Evolutionary conservation across 1,140 invertebrate species (phyloP), one percentile per base, ranked within the genome.

Genomic region (Hylaeus volcanicus): DNA sequence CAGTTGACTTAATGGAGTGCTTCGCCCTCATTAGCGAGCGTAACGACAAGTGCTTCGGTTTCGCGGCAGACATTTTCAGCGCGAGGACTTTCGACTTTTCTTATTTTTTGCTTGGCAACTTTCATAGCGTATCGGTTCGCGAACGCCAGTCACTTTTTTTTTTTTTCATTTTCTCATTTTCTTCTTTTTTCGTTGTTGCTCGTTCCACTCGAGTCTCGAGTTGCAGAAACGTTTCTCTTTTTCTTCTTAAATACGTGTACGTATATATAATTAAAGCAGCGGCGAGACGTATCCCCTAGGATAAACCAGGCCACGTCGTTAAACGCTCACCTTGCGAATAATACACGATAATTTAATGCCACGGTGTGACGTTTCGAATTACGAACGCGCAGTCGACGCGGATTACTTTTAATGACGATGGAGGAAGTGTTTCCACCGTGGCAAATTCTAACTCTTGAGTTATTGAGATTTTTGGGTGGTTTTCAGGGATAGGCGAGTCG

Each of bases 1-100:
- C 80, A 86, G 84, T 88, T 86, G 82, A 88, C 70, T 88, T 88
- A 88, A 88, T 88, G 86, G 79, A 88, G 86, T 88, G 84, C 78
- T 86, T 82, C 87, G 81, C 86, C 73, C 81, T 88, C 87, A 88
- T 88, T 88, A 88, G 84, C 81, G 70, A 64, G 26, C 77, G 72
- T 78, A 88, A 87, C 78, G 86, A 85, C 83, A 86, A 88, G 83
- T 83, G 82, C 80, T 61, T 63, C 45, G 83, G 61, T 74, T 73
- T 51, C 58, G 80, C 51, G 68, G 76, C 64, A 88, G 85, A 76
- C 69, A 81, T 81, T 85, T 88, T 64, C 71, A 75, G 48, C 51
- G 69, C 53, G 70, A 81, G 75, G 70, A 73, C 86, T 64, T 79
- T 39, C 73, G 61, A 79, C 77, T 79, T 79, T 79, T 51, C 70